Evolutionary conservation across 2,113 vertebrate species (phyloP), one percentile per base, ranked within the genome.

Genomic region (Xiphophorus couchianus): DNA sequence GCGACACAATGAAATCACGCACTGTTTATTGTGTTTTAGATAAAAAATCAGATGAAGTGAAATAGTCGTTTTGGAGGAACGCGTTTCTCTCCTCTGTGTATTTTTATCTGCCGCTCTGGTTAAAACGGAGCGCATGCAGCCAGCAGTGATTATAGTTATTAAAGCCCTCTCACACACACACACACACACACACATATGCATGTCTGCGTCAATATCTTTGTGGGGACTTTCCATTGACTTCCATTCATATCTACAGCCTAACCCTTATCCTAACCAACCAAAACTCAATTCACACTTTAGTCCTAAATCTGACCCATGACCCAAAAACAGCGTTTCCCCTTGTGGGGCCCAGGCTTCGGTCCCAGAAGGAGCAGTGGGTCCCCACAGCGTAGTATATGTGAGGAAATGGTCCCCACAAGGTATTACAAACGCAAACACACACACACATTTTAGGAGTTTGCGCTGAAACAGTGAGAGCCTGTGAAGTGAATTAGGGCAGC

Each of bases 81-180:
- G 69, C 80, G 76, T 85, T 86, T 90, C 87, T 82, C 78, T 87
- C 62, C 85, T 84, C 79, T 87, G 68, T 84, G 87, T 93, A 93
- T 93, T 93, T 92, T 91, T 91, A 89, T 91, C 90, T 82, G 74
- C 69, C 37, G 65, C 70, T 83, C 82, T 90, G 81, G 88, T 89
- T 90, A 88, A 92, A 93, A 83, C 80, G 74, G 87, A 90, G 83
- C 80, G 78, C 82, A 86, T 84, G 81, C 82, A 88, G 91, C 88
- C 86, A 93, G 60, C 75, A 14, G 89, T 92, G 91, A 93, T 93
- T 93, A 93, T 92, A 93, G 92, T 92, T 91, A 93, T 93, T 93
- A 91, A 81, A 86, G 86, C 69, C 74, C 80, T 81, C 79, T 82
- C 72, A 78, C 72, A 81, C 83, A 69, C 51, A 74, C 71, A 69